Percentiles rank a stretch among this genome's conserved stretches.
These are phyloP conservation scores for Thymelicus acteon DNA, from an alignment of 2,888 invertebrate genomes.

Conservation along the genomic window DNA sequence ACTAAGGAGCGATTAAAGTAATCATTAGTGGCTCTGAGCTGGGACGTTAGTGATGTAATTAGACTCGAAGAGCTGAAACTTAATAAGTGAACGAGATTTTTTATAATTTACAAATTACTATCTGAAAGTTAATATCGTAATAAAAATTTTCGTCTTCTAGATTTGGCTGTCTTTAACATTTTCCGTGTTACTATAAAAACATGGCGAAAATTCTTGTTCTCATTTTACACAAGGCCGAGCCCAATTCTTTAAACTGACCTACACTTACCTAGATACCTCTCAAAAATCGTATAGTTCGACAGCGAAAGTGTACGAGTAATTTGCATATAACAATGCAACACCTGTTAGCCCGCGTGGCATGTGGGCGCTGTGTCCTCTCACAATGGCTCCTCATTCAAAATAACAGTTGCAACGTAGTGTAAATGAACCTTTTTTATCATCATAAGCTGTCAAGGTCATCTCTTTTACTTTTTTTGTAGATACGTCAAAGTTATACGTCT, in stretches of 20 bases:
- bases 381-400: constrained; percentile 71
- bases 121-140: no score
- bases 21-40: no score
- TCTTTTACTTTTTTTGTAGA: constrained; percentile 59
- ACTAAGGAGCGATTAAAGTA: no score
- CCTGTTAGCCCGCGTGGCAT: constrained; percentile 71
- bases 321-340: constrained; percentile 84
- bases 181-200: no score
- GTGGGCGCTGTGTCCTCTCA: constrained; percentile 74
- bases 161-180: no score
- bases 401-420: constrained; percentile 76
- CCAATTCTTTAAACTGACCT: constrained; percentile 2
- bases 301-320: constrained; percentile 76
- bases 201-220: not conserved
- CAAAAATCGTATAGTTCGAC: constrained; percentile 69
- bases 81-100: no score
- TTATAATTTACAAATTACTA: no score
- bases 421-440: constrained; percentile 83
- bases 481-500: not conserved
- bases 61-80: no score
- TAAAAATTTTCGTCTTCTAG: no score
- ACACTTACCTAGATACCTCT: constrained; percentile 47
- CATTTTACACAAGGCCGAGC: not conserved
- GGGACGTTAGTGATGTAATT: no score
- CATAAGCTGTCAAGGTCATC: constrained; percentile 77